Evolutionary conservation across 2,888 invertebrate genomes (phyloP).

Genomic region (Sussaba pulchella): DNA sequence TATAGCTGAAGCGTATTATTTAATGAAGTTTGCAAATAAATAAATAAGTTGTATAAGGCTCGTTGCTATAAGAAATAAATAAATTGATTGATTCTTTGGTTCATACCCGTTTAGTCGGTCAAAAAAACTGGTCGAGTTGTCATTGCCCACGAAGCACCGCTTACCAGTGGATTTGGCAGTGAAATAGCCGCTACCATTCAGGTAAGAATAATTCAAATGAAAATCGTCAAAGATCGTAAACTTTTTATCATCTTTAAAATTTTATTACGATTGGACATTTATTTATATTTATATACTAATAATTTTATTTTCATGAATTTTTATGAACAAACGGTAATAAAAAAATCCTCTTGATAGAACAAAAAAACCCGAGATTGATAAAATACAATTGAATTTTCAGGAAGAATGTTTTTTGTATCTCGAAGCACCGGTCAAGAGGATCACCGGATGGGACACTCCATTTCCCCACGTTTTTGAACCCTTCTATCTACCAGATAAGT

Average conservation of each 20-base stretch:
- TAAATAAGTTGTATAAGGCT: too few relatives aligned
- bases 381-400: too few relatives aligned
- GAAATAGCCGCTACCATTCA: slow-evolving; percentile 97
- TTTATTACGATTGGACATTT: too few relatives aligned
- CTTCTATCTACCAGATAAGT: slow-evolving; percentile 97
- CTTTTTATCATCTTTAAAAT: too few relatives aligned
- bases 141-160: slow-evolving; percentile 98
- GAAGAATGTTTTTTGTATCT: slow-evolving; percentile 97
- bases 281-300: too few relatives aligned
- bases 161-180: slow-evolving; percentile 97
- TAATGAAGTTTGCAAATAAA: not conserved
- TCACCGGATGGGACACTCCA: slow-evolving; percentile 98
- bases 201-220: slow-evolving; percentile 85
- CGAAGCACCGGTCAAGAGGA: slow-evolving; percentile 96
- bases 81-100: too few relatives aligned
- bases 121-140: slow-evolving; percentile 97
- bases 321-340: not conserved
- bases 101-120: slow-evolving; percentile 88
- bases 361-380: too few relatives aligned
- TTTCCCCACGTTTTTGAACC: slow-evolving; percentile 98
- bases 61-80: too few relatives aligned
- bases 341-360: not conserved
- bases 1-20: not conserved
- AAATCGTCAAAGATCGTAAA: not conserved
- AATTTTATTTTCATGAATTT: too few relatives aligned